Base-by-base conservation (phyloP, 2,888 invertebrate species). In the Philonicus albiceps region DNA sequence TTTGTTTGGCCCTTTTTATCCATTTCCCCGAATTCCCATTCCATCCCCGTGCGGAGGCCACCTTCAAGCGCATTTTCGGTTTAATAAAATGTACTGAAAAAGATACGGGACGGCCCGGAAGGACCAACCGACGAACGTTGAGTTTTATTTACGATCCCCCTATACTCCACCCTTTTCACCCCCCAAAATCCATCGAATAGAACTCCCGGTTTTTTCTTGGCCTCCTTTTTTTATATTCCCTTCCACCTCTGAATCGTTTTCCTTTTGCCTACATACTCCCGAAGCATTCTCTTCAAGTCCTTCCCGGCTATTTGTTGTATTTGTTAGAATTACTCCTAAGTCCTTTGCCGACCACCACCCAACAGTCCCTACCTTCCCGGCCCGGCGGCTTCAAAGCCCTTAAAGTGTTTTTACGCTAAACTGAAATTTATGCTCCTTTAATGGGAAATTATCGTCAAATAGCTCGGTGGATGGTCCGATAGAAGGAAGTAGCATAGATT, bases 391-490 rank as follows among this genome's bases (percentile, higher is more conserved):
- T 64, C 64, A 64, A 64, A 27, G 22, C 64, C 34, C 78, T 78
- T 78, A 43, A 78, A 78, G 78, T 78, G 43, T 78, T 78, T 64
- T 78, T 43, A 49, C 78, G 49, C 78, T 78, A 78, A 78, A 78
- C 78, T 78, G 78, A 78, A 78, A 78, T 78, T 78, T 78, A 78
- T 78, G 78, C 78, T 49, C 43, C 49, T 78, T 78, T 78, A 78
- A 78, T 78, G 78, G 78, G 78, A 49, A 78, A 78, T 78, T 43
- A 78, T 78, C 78, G 49, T 78, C 78, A 78, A 78, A 78, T 78
- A 78, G 49, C 78, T 43, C 49, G 30, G 49, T 78, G 49, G 49
- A 78, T 43, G 49, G 78, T 49, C 43, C 27, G 78, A 78, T 78
- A 78, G 78, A 78, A 64, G 78, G 30, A 78, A 78, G 49, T n/a